phyloP scores from a whole-genome alignment of 2,888 invertebrate species.

The Machimus rusticus region DNA sequence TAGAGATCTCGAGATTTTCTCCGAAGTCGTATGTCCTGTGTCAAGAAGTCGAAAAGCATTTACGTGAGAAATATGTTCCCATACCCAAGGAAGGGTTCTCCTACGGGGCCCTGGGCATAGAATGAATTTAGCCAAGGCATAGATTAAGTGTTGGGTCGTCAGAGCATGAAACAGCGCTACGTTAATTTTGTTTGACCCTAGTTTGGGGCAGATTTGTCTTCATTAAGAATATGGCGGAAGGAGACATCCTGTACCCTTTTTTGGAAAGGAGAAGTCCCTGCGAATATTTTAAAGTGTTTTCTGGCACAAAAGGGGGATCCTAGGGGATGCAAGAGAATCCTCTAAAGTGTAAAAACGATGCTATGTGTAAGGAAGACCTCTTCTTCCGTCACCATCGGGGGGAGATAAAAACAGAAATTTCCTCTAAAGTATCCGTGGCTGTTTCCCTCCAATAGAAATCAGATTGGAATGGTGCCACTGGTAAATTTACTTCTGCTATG shows the following conservation, averaged over 20 bases:
- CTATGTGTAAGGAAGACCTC: not conserved
- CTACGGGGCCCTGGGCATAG: not conserved
- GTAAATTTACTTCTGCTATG: not conserved
- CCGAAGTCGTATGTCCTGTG: constrained; percentile 5
- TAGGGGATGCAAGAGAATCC: not conserved
- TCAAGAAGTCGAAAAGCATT: constrained; percentile 8
- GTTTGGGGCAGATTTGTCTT: not conserved
- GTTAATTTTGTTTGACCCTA: constrained; percentile 17
- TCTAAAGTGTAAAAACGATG: not conserved
- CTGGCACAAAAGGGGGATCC: not conserved
- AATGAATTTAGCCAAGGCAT: not conserved
- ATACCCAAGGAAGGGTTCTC: not conserved
- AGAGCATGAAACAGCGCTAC: constrained; percentile 6
- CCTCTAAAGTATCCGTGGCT: not conserved
- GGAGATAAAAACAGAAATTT: not conserved
- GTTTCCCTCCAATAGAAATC: not conserved
- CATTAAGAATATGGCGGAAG: not conserved
- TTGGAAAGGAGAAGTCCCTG: not conserved
- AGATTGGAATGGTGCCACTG: not conserved
- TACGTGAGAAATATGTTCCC: not conserved
- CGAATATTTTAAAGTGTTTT: not conserved
- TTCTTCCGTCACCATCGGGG: too few species aligned
- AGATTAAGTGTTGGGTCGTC: not conserved
- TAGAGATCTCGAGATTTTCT: not conserved
- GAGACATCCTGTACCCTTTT: not conserved